Evolutionary conservation across 2,113 vertebrate species (phyloP), one percentile per base, ranked within the genome.

Genomic region (Pipa parva): DNA sequence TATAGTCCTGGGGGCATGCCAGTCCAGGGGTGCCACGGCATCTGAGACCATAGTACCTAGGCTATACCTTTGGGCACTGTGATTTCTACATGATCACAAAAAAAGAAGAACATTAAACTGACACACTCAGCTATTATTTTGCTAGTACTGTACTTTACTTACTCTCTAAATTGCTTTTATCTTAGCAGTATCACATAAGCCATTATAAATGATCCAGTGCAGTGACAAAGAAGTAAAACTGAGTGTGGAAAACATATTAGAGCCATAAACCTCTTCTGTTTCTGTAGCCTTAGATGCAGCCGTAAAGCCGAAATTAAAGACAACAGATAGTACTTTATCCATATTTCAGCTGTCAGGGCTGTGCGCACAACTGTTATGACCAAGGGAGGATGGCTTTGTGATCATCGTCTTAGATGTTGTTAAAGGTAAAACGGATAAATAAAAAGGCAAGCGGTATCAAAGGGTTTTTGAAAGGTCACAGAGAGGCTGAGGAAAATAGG

Each of bases 401-500:
- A 72, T 79, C 66, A 51, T 61, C 26, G 61, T 59, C 80, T 86
- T 84, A 81, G 78, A 84, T 83, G 77, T 80, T 79, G 63, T 11
- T 12, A 71, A 81, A 82, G 57, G 72, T 81, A 73, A 71, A 80
- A 66, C 55, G 80, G 73, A 80, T 75, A 63, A 59, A 80, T 74
- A 79, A 78, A 75, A 74, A 28, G 75, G 73, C 60, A 52, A 71
- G 76, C 71, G 37, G 74, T 69, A 78, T 62, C 72, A 73, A 81
- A 66, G 33, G 78, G 18, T 15, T 49, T 9, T 60, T 75, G 72
- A 75, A 74, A 82, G 80, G 78, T 84, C 81, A 76, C n/a, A 29
- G 63, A 46, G 79, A 85, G 78, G 77, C 78, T 79, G 81, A 77
- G 85, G 77, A 75, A 85, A 85, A 85, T 79, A 80, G 74, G 79